Base-by-base conservation (phyloP, 1,140 invertebrate genomes). In the Meloidogyne hapla region DNA sequence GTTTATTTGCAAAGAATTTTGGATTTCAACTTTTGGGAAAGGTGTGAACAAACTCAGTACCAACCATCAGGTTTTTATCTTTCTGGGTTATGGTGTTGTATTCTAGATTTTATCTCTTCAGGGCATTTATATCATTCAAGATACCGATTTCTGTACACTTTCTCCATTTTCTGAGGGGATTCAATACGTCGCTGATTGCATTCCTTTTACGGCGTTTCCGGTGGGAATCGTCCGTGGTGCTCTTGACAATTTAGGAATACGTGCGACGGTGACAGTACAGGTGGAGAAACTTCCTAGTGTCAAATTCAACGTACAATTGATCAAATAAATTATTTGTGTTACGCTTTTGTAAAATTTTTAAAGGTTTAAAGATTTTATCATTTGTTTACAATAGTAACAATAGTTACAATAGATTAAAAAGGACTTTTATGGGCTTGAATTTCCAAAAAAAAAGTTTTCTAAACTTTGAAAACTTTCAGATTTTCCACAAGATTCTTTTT, bases 1-100 rank as follows among this genome's bases (percentile, higher is more conserved):
- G 88, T 99, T 98, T 83, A 94, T 99, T 61, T 99, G 96, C 86
- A 99, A 96, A 79, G 96, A 99, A 87, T 96, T 98, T 85, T 99
- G 96, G 96, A 92, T 92, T 26, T 92, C 92, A 38, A 91, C 98
- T 25, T 98, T 96, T 88, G 96, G 96, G 84, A 99, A 98, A 88
- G 95, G 98, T 89, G 94, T 98, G 74, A 96, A 99, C 87, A 98
- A 98, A 89, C 89, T 99, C n/a, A 89, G 95, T 81, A 99, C 96
- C 18, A 99, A 99, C 89, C 95, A 99, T 88, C 94, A 97, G 88
- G 89, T 86, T 33, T 33, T 40, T 45, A 26, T 12, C 66, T 13
- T 40, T 79, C 18, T n/a, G n/a, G n/a, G n/a, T n/a, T n/a, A n/a
- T n/a, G n/a, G n/a, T n/a, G n/a, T n/a, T n/a, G n/a, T n/a, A 21